Conservation (phyloP, 1,140 invertebrate species). For the Sycobia sp. region DNA sequence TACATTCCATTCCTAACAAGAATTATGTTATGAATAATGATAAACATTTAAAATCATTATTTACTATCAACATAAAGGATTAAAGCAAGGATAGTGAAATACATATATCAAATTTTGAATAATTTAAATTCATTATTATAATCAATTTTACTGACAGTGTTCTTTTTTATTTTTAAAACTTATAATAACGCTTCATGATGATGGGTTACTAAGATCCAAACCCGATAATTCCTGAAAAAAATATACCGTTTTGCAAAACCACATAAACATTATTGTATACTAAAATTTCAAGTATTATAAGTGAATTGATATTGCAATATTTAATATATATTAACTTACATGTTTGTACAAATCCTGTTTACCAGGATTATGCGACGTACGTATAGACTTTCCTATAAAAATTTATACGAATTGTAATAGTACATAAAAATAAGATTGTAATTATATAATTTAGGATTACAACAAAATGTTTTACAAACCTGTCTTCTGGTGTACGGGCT, state of each 20-base stretch:
- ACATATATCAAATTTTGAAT: conserved; percentile 24
- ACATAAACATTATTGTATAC: too few relatives aligned
- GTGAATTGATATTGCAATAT: conserved; percentile 32
- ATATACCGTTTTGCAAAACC: conserved; percentile 21
- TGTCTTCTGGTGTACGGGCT: conserved; percentile 92
- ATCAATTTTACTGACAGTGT: conserved; percentile 43
- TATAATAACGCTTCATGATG: conserved; percentile 46
- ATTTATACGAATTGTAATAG: conserved; percentile 8
- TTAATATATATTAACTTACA: conserved; percentile 50
- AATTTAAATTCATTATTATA: conserved; percentile 42
- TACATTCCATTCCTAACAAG: background rate
- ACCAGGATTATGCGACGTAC: conserved; percentile 80
- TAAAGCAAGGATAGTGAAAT: conserved; percentile 27
- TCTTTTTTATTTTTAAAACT: conserved; percentile 44
- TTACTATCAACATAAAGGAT: conserved; percentile 10
- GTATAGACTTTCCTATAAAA: conserved; percentile 83
- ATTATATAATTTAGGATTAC: background rate
- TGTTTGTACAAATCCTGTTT: conserved; percentile 59
- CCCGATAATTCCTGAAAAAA: conserved; percentile 47
- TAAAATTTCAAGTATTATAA: background rate
- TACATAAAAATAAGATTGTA: background rate
- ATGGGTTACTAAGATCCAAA: conserved; percentile 47
- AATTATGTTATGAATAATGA: too few relatives aligned
- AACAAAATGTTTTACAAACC: conserved; percentile 59
- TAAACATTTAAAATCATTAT: too few relatives aligned